phyloP scores from a whole-genome alignment of 2,888 invertebrate species.

The Amitus sp. region DNA sequence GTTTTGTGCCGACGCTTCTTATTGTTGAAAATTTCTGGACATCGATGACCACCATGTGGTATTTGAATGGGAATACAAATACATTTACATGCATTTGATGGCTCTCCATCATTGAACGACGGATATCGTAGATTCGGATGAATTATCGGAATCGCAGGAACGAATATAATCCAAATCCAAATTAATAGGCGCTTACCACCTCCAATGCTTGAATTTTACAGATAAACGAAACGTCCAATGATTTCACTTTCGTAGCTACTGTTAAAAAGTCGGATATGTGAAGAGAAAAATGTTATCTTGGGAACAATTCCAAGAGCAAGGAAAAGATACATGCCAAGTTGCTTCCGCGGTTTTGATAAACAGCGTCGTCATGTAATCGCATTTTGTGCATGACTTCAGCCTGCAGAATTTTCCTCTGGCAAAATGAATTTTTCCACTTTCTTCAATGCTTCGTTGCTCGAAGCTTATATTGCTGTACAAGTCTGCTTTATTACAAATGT shows the following conservation, averaged over 20 bases:
- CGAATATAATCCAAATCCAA: constrained; percentile 47
- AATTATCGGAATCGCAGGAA: constrained; percentile 46
- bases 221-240: constrained; percentile 12
- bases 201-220: constrained; percentile 31
- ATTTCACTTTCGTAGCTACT: no score
- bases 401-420: constrained; percentile 29
- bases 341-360: constrained; percentile 5
- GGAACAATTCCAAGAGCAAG: no score
- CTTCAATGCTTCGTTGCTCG: constrained; percentile 26
- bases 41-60: no score
- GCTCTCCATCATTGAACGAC: constrained; percentile 39
- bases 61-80: no score
- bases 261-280: no score
- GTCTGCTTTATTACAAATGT: constrained; percentile 35
- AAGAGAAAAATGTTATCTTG: no score
- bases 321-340: no score
- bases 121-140: constrained; percentile 40
- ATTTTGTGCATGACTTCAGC: constrained; percentile 40
- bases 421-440: constrained; percentile 39
- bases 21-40: no score
- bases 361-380: constrained; percentile 41
- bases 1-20: no score
- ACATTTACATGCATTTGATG: no score
- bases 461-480: constrained; percentile 29
- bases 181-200: constrained; percentile 44